Evolutionary conservation across 1,140 invertebrate genomes (phyloP), one percentile per base, ranked within the genome.

Genomic region (Lepidurus apus): DNA sequence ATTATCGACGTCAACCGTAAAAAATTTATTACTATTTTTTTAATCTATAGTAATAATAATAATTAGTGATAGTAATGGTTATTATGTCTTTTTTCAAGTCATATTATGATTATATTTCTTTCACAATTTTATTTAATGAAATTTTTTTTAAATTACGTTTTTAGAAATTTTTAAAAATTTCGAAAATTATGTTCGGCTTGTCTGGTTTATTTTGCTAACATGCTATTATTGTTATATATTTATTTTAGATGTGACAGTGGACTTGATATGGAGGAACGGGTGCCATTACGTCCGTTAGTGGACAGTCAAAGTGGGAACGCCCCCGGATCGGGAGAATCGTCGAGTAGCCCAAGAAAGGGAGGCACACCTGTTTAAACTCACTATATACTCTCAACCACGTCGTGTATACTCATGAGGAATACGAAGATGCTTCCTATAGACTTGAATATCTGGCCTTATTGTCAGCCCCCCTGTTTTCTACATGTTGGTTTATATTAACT

Each of bases 1-100:
- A 45, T 43, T 77, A 47, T 43, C 43, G 75, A n/a, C 75, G 75
- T 44, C 75, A 77, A 77, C 43, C 43, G 75, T 77, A 77, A 42
- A 6, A 34, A 42, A 77, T 24, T 11, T 0, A 24, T 24, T 34
- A 47, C 24, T 45, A 77, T 45, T 42, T 47, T 26, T 17, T n/a
- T 75, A 17, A 42, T 75, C 24, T 73, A 73, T 3, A 73, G 2
- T 17, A n/a, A 73, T 24, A 73, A 4, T 24, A 73, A 73, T 73
- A n/a, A 5, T 73, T n/a, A 3, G 1, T 75, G 24, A 75, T 13
- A 75, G 74, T 17, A 17, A 7, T 3, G 74, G 34, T 34, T 34
- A 2, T 34, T 34, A 34, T 34, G 34, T 34, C 0, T 34, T 34
- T 34, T 34, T 34, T 34, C 34, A 34, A 34, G 34, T 34, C 34